These are phyloP conservation scores for Clepsis dumicolana DNA, from an alignment of 2,888 invertebrate genomes.

Conservation along the genomic window DNA sequence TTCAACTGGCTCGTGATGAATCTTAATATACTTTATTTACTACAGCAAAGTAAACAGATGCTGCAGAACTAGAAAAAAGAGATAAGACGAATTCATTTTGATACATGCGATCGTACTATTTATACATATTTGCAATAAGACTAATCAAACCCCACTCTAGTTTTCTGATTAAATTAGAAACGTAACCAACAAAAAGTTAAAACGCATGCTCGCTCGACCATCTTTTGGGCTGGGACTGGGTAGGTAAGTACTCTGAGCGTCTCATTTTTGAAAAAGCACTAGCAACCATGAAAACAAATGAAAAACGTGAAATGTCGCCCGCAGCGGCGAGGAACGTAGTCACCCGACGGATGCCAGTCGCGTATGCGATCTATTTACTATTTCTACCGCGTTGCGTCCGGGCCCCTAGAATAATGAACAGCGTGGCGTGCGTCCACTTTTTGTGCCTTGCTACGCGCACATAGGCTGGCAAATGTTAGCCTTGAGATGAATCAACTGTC, in stretches of 20 bases:
- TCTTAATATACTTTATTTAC: slow-evolving; percentile 1
- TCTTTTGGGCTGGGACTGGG: background rate
- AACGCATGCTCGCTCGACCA: background rate
- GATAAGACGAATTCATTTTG: no score
- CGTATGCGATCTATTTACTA: slow-evolving; percentile 54
- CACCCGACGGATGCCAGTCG: slow-evolving; percentile 34
- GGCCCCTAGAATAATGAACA: slow-evolving; percentile 57
- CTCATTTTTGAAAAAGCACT: slow-evolving; percentile 8
- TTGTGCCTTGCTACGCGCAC: slow-evolving; percentile 43
- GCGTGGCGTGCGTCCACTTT: slow-evolving; percentile 48
- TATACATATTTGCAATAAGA: background rate
- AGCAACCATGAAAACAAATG: slow-evolving; percentile 24
- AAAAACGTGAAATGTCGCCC: slow-evolving; percentile 23
- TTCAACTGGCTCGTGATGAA: background rate
- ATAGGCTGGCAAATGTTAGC: slow-evolving; percentile 31
- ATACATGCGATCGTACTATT: no score
- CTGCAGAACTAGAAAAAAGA: background rate
- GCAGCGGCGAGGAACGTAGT: slow-evolving; percentile 4
- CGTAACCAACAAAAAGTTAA: background rate
- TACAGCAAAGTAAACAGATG: background rate
- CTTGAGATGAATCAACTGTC: slow-evolving; percentile 31
- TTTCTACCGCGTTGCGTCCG: slow-evolving; percentile 58
- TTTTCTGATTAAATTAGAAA: background rate
- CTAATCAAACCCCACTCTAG: background rate
- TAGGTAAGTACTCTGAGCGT: background rate